Base-by-base conservation (phyloP, 2,797 vertebrate species). In the Sarcoramphus papa region DNA sequence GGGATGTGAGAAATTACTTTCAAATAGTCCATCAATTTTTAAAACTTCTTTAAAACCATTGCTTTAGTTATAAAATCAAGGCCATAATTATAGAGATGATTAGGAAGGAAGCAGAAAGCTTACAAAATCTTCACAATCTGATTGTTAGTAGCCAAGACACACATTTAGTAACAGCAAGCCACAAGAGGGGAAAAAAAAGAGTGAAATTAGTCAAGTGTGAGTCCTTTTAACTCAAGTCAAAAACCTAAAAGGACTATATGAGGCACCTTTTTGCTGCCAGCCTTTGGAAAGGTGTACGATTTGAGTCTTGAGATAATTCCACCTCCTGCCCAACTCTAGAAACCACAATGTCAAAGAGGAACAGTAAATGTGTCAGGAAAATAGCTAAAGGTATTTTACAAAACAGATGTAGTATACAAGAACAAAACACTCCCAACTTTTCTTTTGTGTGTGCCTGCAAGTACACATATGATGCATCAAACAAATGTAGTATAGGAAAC, bases 201-300 rank as follows among this genome's bases (percentile, higher is more conserved):
- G 83, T 54, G 33, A 82, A 85, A 89, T 81, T 77, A 95, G 84
- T 67, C 7, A 75, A 90, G 19, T 70, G 50, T 73, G 97, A 88
- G 88, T 94, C 74, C 96, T 95, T 97, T 94, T 95, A 95, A 98
- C 93, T 92, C 63, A 94, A 94, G 81, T 76, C 62, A 92, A 92
- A 94, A 95, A 89, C 87, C 93, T 96, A 94, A 56, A 84, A 96
- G 97, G 73, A 97, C 91, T 73, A 16, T 96, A 85, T 96, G 91
- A 97, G 95, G 98, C 98, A 99, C 99, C 99, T 99, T 99, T 98
- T 97, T 99, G 91, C 96, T 95, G 97, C 98, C 98, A 72, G 98
- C 85, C 97, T 98, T 98, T 97, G 98, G 98, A 95, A 99, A 98
- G 97, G 98, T 98, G 98, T 98, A 98, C 72, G 98, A 98, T 98